Conservation (phyloP, 2,888 invertebrate species). For the Congeria kusceri region DNA sequence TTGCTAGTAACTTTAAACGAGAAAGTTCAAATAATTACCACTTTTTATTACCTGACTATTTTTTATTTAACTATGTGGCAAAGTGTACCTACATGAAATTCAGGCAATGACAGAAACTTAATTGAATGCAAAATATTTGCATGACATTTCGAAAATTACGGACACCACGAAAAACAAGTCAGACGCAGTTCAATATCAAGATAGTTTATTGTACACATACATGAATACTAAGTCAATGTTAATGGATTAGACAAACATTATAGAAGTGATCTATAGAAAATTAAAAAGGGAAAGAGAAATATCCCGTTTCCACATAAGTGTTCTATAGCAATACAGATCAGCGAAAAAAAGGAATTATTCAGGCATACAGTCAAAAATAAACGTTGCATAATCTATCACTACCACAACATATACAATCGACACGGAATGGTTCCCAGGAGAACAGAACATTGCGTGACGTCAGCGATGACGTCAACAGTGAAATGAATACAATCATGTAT, state of each 20-base stretch:
- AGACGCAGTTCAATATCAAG: conserved; percentile 44
- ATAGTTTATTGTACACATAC: conserved; percentile 65
- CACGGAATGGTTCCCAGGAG: neutral
- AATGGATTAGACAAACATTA: conserved; percentile 55
- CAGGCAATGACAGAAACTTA: too few species aligned
- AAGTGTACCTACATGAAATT: too few species aligned
- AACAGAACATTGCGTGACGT: neutral
- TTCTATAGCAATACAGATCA: neutral
- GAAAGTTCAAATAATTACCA: too few species aligned
- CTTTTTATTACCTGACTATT: too few species aligned
- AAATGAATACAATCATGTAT: too few species aligned
- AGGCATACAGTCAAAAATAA: conserved; percentile 38
- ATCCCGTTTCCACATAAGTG: conserved; percentile 40
- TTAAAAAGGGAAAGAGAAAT: conserved; percentile 29
- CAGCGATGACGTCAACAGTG: too few species aligned
- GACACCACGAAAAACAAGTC: conserved; percentile 5
- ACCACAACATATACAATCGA: conserved; percentile 52
- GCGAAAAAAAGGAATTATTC: neutral
- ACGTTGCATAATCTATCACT: conserved; percentile 62
- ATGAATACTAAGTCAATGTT: conserved; percentile 63
- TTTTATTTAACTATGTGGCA: too few species aligned
- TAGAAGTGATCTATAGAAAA: conserved; percentile 40
- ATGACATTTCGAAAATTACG: too few species aligned
- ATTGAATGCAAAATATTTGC: too few species aligned
- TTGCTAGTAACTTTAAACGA: too few species aligned